phyloP scores from a whole-genome alignment of 2,888 invertebrate genomes.

The Zaprionus obscuricornis region DNA sequence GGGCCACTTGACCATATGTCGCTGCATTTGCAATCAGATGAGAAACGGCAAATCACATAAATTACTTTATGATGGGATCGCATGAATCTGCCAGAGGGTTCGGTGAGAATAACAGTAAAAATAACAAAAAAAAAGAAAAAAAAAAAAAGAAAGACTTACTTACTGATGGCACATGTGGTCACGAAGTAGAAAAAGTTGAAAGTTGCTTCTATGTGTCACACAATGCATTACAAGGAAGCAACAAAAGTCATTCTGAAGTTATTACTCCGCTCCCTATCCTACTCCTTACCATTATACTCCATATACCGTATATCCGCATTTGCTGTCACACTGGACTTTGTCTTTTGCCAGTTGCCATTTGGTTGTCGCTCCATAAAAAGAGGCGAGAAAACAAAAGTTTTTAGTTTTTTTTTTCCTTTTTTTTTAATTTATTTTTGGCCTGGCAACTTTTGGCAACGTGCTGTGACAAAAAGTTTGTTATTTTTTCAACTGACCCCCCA shows the following conservation, averaged over 20 bases:
- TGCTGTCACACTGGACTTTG: slow-evolving; percentile 10
- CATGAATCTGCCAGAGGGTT: slow-evolving; percentile 60
- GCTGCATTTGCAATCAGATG: slow-evolving; percentile 69
- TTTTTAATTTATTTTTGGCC: no score
- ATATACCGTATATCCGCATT: no score
- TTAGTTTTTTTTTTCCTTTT: no score
- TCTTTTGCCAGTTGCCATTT: slow-evolving; percentile 51
- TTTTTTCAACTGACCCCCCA: slow-evolving; percentile 27
- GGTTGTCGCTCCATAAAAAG: slow-evolving; percentile 62
- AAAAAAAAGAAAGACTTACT: slow-evolving; percentile 50
- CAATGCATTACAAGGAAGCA: slow-evolving; percentile 66
- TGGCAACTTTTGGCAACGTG: slow-evolving; percentile 60
- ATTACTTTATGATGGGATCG: slow-evolving; percentile 75
- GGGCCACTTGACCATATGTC: slow-evolving; percentile 56
- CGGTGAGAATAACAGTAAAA: no score
- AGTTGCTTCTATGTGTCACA: slow-evolving; percentile 29
- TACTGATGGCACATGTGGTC: slow-evolving; percentile 68
- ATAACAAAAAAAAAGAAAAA: no score
- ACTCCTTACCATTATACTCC: neutral
- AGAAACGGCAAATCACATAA: slow-evolving; percentile 65
- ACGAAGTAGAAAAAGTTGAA: slow-evolving; percentile 53
- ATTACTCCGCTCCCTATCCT: slow-evolving; percentile 45
- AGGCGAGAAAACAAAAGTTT: slow-evolving; percentile 75
- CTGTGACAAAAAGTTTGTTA: slow-evolving; percentile 62
- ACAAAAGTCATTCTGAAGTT: slow-evolving; percentile 77